These are phyloP conservation scores for Guaruba guarouba DNA, from an alignment of 2,113 vertebrate species.

Conservation along the genomic window DNA sequence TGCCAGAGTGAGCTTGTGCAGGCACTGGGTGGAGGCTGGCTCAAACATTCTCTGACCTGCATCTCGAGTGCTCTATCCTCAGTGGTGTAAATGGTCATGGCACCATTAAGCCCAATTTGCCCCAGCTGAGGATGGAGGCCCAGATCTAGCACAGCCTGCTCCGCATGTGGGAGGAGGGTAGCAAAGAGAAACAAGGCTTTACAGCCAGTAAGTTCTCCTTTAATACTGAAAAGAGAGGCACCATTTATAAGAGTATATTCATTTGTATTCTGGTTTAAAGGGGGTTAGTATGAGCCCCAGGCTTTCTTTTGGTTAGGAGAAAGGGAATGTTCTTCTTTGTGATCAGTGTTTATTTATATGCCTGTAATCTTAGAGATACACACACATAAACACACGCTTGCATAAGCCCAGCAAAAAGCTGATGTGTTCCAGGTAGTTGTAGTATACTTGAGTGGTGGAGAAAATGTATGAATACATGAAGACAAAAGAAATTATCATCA, in stretches of 20 bases:
- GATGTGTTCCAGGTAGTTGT: neutral
- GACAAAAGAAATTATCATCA: neutral
- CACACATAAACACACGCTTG: neutral
- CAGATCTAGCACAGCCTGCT: neutral
- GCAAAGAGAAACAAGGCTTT: neutral
- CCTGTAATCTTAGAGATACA: neutral
- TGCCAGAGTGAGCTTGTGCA: neutral
- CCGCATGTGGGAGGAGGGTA: neutral
- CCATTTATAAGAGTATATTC: neutral
- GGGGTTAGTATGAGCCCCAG: neutral
- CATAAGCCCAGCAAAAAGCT: neutral
- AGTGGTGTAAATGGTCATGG: neutral
- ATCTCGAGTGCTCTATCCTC: neutral
- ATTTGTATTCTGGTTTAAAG: neutral
- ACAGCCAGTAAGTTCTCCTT: neutral
- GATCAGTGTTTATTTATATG: neutral
- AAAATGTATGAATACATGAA: neutral
- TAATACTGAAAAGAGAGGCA: neutral
- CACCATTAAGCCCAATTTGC: neutral
- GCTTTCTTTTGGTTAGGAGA: neutral
- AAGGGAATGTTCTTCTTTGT: neutral
- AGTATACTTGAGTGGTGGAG: neutral
- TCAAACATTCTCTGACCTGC: neutral
- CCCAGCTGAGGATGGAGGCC: neutral
- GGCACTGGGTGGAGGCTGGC: neutral